These are phyloP conservation scores for Philonicus albiceps DNA, from an alignment of 2,888 invertebrate genomes.

Conservation along the genomic window DNA sequence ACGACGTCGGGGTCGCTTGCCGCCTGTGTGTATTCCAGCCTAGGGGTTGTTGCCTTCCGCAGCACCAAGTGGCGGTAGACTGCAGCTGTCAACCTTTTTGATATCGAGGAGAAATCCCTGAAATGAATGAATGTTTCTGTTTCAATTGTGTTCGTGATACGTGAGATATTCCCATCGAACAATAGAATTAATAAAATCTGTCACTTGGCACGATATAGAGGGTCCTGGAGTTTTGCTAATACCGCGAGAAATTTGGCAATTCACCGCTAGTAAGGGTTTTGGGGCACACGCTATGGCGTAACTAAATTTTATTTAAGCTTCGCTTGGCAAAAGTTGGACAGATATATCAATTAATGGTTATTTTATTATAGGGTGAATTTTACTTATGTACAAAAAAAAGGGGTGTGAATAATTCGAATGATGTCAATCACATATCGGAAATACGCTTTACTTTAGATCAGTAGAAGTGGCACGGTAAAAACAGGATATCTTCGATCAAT, in stretches of 20 bases:
- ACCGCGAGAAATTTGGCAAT: constrained; percentile 15
- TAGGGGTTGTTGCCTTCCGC: constrained; percentile 31
- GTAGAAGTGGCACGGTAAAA: no score
- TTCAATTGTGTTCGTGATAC: constrained; percentile 6
- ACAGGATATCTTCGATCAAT: no score
- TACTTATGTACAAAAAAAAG: not conserved
- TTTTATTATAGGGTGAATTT: not conserved
- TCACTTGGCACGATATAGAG: not conserved
- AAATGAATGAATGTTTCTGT: constrained; percentile 26
- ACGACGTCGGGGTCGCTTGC: not conserved
- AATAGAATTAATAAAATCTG: constrained; percentile 21
- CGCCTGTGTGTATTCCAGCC: constrained; percentile 1
- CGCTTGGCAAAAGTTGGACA: not conserved
- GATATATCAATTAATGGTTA: not conserved
- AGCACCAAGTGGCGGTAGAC: not conserved
- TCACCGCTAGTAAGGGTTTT: not conserved
- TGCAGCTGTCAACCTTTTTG: constrained; percentile 43
- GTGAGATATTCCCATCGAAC: not conserved
- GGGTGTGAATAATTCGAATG: not conserved
- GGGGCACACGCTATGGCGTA: not conserved
- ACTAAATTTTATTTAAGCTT: not conserved
- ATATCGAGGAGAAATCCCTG: constrained; percentile 26
- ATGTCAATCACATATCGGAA: not conserved
- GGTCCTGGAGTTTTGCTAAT: not conserved
- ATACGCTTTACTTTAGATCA: not conserved